phyloP scores from a whole-genome alignment of 2,113 vertebrate species.

The Loxodonta africana region DNA sequence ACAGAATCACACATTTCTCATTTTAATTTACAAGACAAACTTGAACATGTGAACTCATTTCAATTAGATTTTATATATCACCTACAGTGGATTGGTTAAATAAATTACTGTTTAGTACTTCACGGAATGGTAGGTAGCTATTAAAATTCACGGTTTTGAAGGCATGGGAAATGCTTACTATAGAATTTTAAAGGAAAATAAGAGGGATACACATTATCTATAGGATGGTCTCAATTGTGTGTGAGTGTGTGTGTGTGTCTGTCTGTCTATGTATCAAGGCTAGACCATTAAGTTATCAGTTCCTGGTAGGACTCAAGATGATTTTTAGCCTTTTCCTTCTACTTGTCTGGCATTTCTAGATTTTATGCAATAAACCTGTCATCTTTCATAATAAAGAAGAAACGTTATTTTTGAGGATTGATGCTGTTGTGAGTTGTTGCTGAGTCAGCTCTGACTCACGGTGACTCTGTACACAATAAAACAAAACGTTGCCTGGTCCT shows the following conservation, averaged over 20 bases:
- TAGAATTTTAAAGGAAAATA: not conserved
- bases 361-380: not conserved
- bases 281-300: not conserved
- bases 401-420: not conserved
- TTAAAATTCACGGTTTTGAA: constrained; percentile 2
- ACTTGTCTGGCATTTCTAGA: not conserved
- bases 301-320: not conserved
- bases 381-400: not conserved
- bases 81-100: not conserved
- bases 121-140: not conserved
- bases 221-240: rapidly evolving
- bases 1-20: rapidly evolving
- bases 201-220: rapidly evolving
- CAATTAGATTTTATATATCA: not conserved
- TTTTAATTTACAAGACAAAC: not conserved
- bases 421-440: not conserved
- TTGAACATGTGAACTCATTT: not conserved
- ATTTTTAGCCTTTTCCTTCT: not conserved
- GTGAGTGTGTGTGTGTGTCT: not conserved
- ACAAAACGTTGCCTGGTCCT: not conserved
- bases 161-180: not conserved
- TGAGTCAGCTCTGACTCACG: not conserved
- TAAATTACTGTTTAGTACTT: not conserved
- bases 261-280: not conserved
- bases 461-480: not conserved